Evolutionary conservation across 2,888 invertebrate species (phyloP).

Genomic region (Adineta ricciae): DNA sequence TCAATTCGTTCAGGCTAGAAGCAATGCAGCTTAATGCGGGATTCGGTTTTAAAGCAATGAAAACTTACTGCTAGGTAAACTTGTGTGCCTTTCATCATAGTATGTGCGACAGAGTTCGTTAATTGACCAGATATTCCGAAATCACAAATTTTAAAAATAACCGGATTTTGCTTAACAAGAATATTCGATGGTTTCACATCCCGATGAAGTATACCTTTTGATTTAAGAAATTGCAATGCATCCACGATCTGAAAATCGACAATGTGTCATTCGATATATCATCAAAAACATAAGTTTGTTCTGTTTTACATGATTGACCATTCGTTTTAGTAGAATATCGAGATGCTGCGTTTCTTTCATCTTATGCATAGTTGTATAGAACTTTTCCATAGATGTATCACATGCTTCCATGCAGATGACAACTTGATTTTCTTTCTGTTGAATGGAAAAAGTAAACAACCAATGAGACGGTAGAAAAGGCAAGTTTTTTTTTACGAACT

Average conservation of each 20-base stretch:
- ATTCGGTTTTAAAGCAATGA: no score
- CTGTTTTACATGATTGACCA: neutral
- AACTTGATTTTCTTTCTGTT: slow-evolving; percentile 1
- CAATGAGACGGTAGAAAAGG: no score
- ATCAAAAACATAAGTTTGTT: neutral
- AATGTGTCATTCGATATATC: neutral
- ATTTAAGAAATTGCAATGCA: slow-evolving; percentile 15
- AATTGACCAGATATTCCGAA: slow-evolving; percentile 11
- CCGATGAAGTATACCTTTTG: neutral
- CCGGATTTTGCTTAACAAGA: neutral
- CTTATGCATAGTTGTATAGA: slow-evolving; percentile 6
- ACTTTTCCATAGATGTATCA: neutral
- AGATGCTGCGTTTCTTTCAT: neutral
- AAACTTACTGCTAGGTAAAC: neutral
- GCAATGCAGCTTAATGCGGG: no score
- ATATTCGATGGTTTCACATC: slow-evolving; percentile 10
- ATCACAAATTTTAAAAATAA: slow-evolving; percentile 16
- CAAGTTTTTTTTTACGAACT: neutral
- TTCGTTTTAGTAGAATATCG: neutral
- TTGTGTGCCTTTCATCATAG: neutral
- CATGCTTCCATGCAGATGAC: slow-evolving; percentile 14
- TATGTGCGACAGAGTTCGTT: neutral
- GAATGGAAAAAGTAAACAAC: no score
- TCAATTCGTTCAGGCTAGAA: neutral
- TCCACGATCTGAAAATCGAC: neutral